phyloP scores from a whole-genome alignment of 92 coral and sea anemone species.

The Muricea muricata region DNA sequence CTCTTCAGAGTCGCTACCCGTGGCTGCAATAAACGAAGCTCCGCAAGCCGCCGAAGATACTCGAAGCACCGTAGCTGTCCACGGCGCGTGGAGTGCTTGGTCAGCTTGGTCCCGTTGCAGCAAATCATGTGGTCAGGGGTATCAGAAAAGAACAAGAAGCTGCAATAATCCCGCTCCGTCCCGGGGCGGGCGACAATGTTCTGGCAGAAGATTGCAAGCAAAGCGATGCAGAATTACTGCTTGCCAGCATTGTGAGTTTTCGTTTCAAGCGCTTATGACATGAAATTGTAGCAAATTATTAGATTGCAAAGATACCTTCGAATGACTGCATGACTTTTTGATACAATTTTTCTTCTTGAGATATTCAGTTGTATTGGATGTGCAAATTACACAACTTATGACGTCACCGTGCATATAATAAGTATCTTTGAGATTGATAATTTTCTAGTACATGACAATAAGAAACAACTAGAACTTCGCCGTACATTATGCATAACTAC shows the following conservation, averaged over 20 bases:
- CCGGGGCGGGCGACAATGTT: slow-evolving; percentile 29
- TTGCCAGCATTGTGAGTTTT: slow-evolving; percentile 21
- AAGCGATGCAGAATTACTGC: not conserved
- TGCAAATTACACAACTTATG: no score
- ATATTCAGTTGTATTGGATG: no score
- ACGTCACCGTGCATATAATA: no score
- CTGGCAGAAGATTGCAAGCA: slow-evolving; percentile 1
- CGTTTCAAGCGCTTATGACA: no score
- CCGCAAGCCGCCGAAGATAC: not conserved
- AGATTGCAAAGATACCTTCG: no score
- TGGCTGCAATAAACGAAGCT: not conserved
- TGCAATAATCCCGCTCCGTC: slow-evolving; percentile 56
- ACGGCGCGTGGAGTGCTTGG: slow-evolving; percentile 60
- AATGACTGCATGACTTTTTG: no score
- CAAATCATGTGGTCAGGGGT: slow-evolving; percentile 43
- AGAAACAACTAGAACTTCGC: no score
- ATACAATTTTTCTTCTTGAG: no score
- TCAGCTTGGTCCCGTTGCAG: slow-evolving; percentile 40
- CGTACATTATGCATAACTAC: no score
- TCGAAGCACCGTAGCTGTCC: slow-evolving; percentile 21
- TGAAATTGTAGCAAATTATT: not conserved
- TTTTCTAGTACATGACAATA: no score
- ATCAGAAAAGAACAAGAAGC: slow-evolving; percentile 18
- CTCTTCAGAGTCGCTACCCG: no score
- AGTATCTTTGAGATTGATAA: no score